These are phyloP conservation scores for Drosophila rhopaloa DNA, from an alignment of 1,140 invertebrate genomes.

Conservation along the genomic window DNA sequence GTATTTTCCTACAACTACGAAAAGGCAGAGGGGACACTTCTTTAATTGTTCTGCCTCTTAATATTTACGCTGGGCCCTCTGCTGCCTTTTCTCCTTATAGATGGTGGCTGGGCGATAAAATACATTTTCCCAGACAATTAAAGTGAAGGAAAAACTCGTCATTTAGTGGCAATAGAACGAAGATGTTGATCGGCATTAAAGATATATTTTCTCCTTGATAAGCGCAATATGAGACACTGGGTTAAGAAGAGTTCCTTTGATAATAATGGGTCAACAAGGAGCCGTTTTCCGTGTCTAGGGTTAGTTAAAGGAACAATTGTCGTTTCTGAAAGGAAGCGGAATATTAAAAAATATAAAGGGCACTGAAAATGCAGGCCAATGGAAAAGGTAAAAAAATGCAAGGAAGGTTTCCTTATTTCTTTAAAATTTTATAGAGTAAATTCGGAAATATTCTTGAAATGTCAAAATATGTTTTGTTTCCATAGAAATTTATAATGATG, in stretches of 20 bases:
- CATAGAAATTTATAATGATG: too few species aligned
- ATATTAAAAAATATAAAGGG: neutral
- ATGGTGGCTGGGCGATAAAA: slow-evolving; percentile 60
- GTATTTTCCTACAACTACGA: slow-evolving; percentile 52
- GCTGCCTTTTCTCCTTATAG: slow-evolving; percentile 28
- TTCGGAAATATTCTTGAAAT: too few species aligned
- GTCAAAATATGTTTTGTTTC: too few species aligned
- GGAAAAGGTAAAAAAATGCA: slow-evolving; percentile 1
- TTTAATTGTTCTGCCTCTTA: slow-evolving; percentile 58
- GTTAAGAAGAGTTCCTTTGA: neutral
- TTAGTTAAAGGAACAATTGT: slow-evolving; percentile 8
- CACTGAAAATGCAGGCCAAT: neutral
- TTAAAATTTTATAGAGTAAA: neutral
- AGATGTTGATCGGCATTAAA: slow-evolving; percentile 30
- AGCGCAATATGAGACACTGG: slow-evolving; percentile 26
- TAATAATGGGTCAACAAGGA: slow-evolving; percentile 22
- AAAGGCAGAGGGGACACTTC: slow-evolving; percentile 37
- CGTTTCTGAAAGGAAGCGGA: neutral
- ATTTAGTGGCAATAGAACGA: slow-evolving; percentile 33
- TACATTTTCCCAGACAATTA: slow-evolving; percentile 76
- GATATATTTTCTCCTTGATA: slow-evolving; percentile 25
- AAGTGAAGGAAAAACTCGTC: slow-evolving; percentile 39
- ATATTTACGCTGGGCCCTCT: slow-evolving; percentile 35
- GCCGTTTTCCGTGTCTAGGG: slow-evolving; percentile 2
- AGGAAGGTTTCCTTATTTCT: too few species aligned